Base-by-base conservation (phyloP, 1,140 invertebrate genomes). In the Stegodyphus mimosarum region DNA sequence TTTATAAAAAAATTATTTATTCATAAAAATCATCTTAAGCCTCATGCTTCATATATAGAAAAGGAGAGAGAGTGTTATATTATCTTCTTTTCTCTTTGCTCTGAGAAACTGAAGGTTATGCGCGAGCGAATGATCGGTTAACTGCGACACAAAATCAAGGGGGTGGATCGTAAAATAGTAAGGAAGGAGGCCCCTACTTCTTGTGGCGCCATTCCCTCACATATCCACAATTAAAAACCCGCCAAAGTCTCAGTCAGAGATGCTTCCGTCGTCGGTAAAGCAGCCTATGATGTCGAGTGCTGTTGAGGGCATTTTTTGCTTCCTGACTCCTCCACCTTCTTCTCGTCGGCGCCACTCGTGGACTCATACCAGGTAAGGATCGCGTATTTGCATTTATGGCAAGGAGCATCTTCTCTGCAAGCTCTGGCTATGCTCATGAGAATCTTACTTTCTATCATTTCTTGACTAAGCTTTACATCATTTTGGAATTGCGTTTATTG, bases 201-300 rank as follows among this genome's bases (percentile, higher is more conserved):
- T 9, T 18, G 5, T 67, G 66, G n/a, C 66, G 66, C 66, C 66
- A 67, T 17, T 11, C 66, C 15, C 66, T 17, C 11, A 13, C n/a
- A 15, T 17, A 7, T 13, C 10, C 66, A 18, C 66, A 9, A 67
- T 67, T 67, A 67, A 67, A 67, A 67, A 67, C 33, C 66, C 66
- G 66, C 66, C 66, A 17, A 67, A 67, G 66, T 67, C 66, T 15
- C 66, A 67, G 66, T 6, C 66, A n/a, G 64, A 66, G 66, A 67
- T 67, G 66, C 17, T 67, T 67, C 17, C n/a, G n/a, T 67, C 66
- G 7, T 18, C 15, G 9, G 66, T 5, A 9, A 18, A 6, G 9
- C 15, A 67, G 17, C 9, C n/a, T 9, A 67, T 18, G 66, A 67
- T n/a, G 11, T 67, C 66, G 11, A 67, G 66, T 67, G 17, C n/a